Evolutionary conservation across 2,113 vertebrate genomes (phyloP).

Genomic region (Antechinus stuartii): DNA sequence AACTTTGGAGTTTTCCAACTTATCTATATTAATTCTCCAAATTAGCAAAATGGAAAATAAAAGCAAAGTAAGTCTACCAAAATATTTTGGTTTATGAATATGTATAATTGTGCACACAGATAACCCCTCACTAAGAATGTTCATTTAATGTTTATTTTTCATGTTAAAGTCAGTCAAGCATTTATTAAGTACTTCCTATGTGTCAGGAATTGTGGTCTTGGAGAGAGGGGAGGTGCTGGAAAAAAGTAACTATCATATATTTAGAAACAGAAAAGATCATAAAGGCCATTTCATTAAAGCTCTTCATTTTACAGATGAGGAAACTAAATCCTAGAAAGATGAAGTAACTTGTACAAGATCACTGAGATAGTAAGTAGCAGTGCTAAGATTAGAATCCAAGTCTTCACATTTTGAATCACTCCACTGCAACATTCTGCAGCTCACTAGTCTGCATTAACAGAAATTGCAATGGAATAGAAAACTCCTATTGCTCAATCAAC

Average conservation of each 20-base stretch:
- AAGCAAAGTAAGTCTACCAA: slow-evolving; percentile 31
- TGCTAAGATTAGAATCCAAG: neutral
- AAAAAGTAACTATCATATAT: neutral
- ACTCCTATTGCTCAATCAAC: neutral
- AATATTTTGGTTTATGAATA: slow-evolving; percentile 27
- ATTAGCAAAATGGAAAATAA: slow-evolving; percentile 1
- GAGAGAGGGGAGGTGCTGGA: neutral
- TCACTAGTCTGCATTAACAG: neutral
- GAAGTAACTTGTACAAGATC: neutral
- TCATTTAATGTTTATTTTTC: neutral
- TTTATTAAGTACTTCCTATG: neutral
- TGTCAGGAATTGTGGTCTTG: neutral
- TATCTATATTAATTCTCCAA: slow-evolving; percentile 23
- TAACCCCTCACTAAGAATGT: slow-evolving; percentile 17
- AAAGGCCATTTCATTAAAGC: neutral
- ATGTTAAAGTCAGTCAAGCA: neutral
- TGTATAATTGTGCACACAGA: slow-evolving; percentile 20
- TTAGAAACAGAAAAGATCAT: neutral
- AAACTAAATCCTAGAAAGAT: neutral
- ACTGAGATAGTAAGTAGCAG: neutral
- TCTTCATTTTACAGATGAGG: neutral
- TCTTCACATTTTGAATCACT: neutral
- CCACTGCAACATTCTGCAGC: neutral
- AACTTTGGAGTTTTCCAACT: slow-evolving; percentile 20
- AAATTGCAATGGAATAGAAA: neutral